These are phyloP conservation scores for Venustaconcha ellipsiformis DNA, from an alignment of 1,140 invertebrate genomes.

Conservation along the genomic window DNA sequence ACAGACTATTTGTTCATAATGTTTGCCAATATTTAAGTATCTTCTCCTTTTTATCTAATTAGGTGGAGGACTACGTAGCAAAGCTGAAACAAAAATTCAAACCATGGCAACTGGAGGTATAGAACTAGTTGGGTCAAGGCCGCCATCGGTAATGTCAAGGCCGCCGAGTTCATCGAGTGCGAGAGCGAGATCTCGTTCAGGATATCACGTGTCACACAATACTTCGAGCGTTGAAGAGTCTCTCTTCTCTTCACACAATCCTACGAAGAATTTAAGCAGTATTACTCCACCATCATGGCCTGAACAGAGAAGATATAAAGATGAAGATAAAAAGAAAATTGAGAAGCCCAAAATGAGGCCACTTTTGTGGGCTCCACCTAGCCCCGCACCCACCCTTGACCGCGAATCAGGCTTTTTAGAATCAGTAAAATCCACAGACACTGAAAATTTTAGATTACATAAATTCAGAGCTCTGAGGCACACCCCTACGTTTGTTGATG, in stretches of 20 bases:
- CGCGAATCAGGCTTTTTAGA: slow-evolving; percentile 12
- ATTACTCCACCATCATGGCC: slow-evolving; percentile 37
- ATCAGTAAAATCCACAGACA: slow-evolving; percentile 1
- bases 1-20: too few species aligned
- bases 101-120: slow-evolving; percentile 19
- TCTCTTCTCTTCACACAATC: slow-evolving; percentile 45
- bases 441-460: slow-evolving; percentile 21
- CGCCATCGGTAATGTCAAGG: slow-evolving; percentile 38
- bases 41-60: too few species aligned
- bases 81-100: too few species aligned
- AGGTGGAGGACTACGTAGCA: too few species aligned
- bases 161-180: slow-evolving; percentile 12
- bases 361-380: slow-evolving; percentile 47
- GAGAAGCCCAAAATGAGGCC: slow-evolving; percentile 27
- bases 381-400: slow-evolving; percentile 16
- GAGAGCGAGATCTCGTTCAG: slow-evolving; percentile 32
- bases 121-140: slow-evolving; percentile 43
- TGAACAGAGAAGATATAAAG: slow-evolving; percentile 15
- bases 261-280: slow-evolving; percentile 13
- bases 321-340: slow-evolving; percentile 29
- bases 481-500: slow-evolving; percentile 58
- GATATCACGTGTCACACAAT: slow-evolving; percentile 41
- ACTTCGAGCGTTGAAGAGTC: slow-evolving; percentile 50
- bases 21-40: too few species aligned
- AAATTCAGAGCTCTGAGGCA: slow-evolving; percentile 49